Evolutionary conservation across 1,140 invertebrate species (phyloP).

Genomic region (Drosophila arizonae): DNA sequence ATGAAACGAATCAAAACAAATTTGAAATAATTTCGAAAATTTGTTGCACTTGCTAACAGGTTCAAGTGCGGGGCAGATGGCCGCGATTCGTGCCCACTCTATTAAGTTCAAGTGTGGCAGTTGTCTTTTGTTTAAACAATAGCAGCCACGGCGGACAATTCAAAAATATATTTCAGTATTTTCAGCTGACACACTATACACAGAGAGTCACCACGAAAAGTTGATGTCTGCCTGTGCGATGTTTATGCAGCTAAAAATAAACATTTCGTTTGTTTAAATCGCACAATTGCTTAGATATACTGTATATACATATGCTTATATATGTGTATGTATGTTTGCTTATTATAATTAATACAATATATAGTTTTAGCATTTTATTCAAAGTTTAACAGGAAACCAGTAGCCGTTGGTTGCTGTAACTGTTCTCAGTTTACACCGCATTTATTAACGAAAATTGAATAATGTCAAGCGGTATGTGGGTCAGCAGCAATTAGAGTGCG

Average conservation of each 20-base stretch:
- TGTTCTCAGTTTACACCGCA: conserved; percentile 21
- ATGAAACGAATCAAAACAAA: conserved; percentile 37
- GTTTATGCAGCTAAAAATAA: conserved; percentile 52
- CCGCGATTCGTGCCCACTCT: conserved; percentile 47
- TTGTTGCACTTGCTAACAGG: conserved; percentile 38
- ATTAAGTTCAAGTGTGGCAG: conserved; percentile 24
- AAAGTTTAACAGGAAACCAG: conserved; percentile 49
- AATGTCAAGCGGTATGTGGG: conserved; percentile 61
- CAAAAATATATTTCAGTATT: conserved; percentile 12
- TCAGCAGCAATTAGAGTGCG: conserved; percentile 49
- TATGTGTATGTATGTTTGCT: not conserved
- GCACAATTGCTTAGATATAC: conserved; percentile 33
- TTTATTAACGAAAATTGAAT: conserved; percentile 60
- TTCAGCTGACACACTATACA: conserved; percentile 16
- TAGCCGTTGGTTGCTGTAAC: not conserved
- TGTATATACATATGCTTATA: not conserved
- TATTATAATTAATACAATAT: not conserved
- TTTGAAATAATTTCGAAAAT: conserved; percentile 10
- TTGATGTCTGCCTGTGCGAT: conserved; percentile 16
- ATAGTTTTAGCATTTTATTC: not conserved
- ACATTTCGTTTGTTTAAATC: conserved; percentile 30
- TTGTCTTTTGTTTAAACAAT: conserved; percentile 58
- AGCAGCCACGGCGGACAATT: conserved; percentile 16
- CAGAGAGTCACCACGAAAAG: conserved; percentile 8
- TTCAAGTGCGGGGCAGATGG: conserved; percentile 67